Percentiles rank a stretch among this genome's conserved stretches.
Evolutionary conservation across 2,113 vertebrate genomes (phyloP).

Genomic region (Lophochroa leadbeateri): DNA sequence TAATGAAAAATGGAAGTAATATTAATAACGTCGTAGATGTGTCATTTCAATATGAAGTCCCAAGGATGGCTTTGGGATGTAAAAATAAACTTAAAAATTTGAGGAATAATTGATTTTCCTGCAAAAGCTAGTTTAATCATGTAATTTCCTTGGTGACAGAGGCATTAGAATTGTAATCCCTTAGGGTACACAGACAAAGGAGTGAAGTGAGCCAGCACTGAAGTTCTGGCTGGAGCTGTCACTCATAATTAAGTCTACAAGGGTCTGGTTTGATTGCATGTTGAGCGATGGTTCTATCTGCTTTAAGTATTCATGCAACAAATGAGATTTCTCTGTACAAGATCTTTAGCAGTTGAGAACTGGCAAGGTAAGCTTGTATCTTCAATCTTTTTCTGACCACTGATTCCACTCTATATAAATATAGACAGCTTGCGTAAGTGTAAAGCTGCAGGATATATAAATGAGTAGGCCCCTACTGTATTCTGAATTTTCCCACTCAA

Average conservation of each 20-base stretch:
- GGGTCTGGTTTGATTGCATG: constrained; percentile 28
- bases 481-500: neutral
- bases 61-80: neutral
- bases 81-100: constrained; percentile 36
- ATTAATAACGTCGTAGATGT: neutral
- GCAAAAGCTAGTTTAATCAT: constrained; percentile 48
- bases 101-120: constrained; percentile 39
- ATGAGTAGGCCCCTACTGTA: neutral
- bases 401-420: neutral
- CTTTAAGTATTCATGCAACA: constrained; percentile 23
- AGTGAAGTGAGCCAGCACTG: constrained; percentile 27
- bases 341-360: neutral
- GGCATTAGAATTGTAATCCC: constrained; percentile 41
- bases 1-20: neutral
- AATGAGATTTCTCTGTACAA: neutral
- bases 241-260: constrained; percentile 52
- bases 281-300: constrained; percentile 8
- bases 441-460: neutral
- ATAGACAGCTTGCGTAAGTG: neutral
- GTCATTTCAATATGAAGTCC: neutral
- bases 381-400: neutral
- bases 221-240: constrained; percentile 32
- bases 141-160: constrained; percentile 32
- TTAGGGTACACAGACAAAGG: constrained; percentile 16
- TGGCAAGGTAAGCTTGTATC: neutral